phyloP scores from a whole-genome alignment of 2,797 vertebrate genomes.

The Fringilla coelebs region DNA sequence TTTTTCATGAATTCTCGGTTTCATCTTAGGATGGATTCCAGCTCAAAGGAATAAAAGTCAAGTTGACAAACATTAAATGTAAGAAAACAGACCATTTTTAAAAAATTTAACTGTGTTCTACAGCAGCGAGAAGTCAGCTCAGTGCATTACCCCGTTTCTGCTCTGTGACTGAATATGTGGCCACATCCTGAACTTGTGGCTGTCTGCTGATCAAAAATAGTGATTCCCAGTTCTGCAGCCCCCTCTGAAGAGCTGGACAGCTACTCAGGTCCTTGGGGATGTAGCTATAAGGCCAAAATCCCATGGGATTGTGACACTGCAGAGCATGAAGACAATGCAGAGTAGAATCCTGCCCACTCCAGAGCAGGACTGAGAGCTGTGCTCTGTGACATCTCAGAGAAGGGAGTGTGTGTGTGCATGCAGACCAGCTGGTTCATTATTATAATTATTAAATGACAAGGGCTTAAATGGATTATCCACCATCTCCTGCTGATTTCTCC shows the following conservation, averaged over 20 bases:
- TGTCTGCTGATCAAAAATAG: not conserved
- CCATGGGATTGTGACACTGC: not conserved
- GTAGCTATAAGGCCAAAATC: not conserved
- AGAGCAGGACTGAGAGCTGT: not conserved
- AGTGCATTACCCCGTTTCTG: not conserved
- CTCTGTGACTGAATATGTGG: not conserved
- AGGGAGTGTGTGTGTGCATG: rapidly evolving
- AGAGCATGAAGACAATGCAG: not conserved
- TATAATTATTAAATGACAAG: not conserved
- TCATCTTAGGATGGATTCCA: not conserved
- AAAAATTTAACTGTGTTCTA: not conserved
- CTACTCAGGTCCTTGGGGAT: not conserved
- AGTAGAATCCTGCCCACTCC: not conserved
- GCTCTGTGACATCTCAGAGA: not conserved
- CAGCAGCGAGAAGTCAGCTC: not conserved
- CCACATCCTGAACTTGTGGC: not conserved
- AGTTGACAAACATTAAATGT: not conserved
- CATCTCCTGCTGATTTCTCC: not conserved
- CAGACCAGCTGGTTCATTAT: not conserved
- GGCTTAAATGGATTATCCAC: not conserved
- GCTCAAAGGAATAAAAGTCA: not conserved
- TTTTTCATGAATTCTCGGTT: not conserved
- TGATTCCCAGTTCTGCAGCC: not conserved
- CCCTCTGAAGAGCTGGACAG: not conserved
- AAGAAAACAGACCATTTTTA: not conserved